phyloP scores from a whole-genome alignment of 2,888 invertebrate genomes.

The Xestia sexstrigata region DNA sequence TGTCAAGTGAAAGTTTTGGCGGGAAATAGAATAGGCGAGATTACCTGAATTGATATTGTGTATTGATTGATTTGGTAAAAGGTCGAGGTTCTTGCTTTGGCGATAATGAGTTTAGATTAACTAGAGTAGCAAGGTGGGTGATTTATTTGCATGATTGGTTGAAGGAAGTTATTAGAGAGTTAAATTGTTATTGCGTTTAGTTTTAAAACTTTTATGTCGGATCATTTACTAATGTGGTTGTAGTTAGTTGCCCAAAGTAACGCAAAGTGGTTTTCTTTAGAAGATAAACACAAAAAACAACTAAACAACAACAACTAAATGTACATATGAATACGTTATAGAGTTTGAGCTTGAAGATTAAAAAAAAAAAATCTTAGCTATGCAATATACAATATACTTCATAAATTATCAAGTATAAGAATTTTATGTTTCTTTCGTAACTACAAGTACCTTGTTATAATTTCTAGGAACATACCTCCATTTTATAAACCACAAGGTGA shows the following conservation, averaged over 20 bases:
- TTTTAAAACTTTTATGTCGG: background rate
- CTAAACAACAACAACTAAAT: no score
- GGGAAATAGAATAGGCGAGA: constrained; percentile 61
- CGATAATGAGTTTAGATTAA: constrained; percentile 59
- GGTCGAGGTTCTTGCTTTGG: constrained; percentile 71
- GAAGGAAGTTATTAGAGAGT: constrained; percentile 30
- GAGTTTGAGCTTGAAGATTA: no score
- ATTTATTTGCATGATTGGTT: background rate
- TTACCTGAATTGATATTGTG: constrained; percentile 64
- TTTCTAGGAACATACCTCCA: constrained; percentile 42
- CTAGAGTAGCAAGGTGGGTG: constrained; percentile 31
- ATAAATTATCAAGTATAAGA: no score
- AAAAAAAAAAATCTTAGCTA: no score
- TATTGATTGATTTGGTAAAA: constrained; percentile 72
- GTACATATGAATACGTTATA: no score
- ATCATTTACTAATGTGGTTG: background rate
- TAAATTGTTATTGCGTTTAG: background rate
- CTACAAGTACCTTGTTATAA: background rate
- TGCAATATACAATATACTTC: no score
- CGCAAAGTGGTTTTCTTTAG: background rate
- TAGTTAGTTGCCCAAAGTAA: background rate
- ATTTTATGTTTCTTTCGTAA: constrained; percentile 29
- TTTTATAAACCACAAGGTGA: constrained; percentile 57
- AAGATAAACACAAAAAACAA: background rate
- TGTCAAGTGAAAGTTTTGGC: constrained; percentile 73